A percentile compares a stretch with the other conserved stretches of the same genome.
phyloP scores from a whole-genome alignment of 1,140 invertebrate species.

The Melanaphis sacchari region DNA sequence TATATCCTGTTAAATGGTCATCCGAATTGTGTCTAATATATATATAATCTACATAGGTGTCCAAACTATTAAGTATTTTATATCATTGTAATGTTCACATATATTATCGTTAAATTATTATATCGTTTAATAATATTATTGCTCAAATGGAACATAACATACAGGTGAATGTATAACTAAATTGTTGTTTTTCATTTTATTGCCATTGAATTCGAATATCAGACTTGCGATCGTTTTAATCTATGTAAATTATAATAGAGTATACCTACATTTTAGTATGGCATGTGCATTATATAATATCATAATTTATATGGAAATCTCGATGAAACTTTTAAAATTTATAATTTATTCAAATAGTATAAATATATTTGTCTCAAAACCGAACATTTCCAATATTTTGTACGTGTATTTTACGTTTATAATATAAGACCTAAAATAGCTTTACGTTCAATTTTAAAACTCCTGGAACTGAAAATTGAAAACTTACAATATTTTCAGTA shows the following conservation, averaged over 20 bases:
- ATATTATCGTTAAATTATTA: background rate
- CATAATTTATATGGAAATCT: background rate
- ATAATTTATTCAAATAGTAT: background rate
- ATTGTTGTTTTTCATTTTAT: constrained; percentile 1
- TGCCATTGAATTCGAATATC: background rate
- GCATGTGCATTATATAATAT: background rate
- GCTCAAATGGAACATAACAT: constrained; percentile 1
- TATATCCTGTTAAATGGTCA: background rate
- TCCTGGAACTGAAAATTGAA: background rate
- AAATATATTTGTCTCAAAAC: background rate
- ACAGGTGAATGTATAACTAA: background rate
- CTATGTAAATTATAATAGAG: background rate
- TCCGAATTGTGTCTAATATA: background rate
- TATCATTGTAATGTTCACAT: background rate
- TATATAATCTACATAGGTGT: background rate
- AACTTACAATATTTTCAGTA: background rate
- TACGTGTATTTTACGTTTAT: background rate
- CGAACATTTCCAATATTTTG: background rate
- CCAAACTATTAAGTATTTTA: constrained; percentile 30
- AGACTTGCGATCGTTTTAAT: background rate
- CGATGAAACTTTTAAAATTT: background rate
- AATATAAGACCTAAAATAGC: background rate
- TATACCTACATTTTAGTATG: background rate
- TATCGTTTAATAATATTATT: background rate
- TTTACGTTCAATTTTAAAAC: background rate